These are phyloP conservation scores for Leptura quadrifasciata DNA, from an alignment of 2,888 invertebrate species.

Conservation along the genomic window DNA sequence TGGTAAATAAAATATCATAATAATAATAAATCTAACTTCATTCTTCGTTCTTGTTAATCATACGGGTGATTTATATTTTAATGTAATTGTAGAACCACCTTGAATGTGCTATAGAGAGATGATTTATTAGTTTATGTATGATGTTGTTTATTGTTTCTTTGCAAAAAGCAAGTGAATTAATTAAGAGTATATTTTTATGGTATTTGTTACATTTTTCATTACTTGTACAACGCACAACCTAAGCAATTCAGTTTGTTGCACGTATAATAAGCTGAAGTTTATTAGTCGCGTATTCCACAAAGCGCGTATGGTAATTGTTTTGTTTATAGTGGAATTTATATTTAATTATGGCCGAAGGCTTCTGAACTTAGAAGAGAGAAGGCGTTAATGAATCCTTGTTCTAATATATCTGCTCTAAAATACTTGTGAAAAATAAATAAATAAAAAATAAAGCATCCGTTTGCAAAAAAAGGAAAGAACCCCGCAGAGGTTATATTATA, in stretches of 20 bases:
- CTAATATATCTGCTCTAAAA: no score
- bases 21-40: conserved; percentile 59
- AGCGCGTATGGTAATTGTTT: conserved; percentile 1
- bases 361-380: background rate
- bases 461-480: no score
- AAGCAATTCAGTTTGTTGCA: conserved; percentile 19
- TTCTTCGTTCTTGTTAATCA: conserved; percentile 59
- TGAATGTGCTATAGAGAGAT: conserved; percentile 41
- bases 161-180: conserved; percentile 40
- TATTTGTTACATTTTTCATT: conserved; percentile 41
- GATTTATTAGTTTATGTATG: conserved; percentile 47
- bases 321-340: conserved; percentile 15
- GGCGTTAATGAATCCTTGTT: no score
- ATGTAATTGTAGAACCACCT: conserved; percentile 54
- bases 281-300: background rate
- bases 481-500: no score
- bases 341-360: background rate
- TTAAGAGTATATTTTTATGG: conserved; percentile 43
- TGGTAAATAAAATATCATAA: conserved; percentile 50
- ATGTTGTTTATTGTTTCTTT: conserved; percentile 32
- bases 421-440: no score
- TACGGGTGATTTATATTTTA: conserved; percentile 57
- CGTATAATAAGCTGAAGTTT: conserved; percentile 9
- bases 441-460: no score
- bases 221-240: background rate